A percentile compares a stretch with the other conserved stretches of the same genome.
These are phyloP conservation scores for Sylvicapra grimmia DNA, from an alignment of 2,113 vertebrate genomes.

Conservation along the genomic window DNA sequence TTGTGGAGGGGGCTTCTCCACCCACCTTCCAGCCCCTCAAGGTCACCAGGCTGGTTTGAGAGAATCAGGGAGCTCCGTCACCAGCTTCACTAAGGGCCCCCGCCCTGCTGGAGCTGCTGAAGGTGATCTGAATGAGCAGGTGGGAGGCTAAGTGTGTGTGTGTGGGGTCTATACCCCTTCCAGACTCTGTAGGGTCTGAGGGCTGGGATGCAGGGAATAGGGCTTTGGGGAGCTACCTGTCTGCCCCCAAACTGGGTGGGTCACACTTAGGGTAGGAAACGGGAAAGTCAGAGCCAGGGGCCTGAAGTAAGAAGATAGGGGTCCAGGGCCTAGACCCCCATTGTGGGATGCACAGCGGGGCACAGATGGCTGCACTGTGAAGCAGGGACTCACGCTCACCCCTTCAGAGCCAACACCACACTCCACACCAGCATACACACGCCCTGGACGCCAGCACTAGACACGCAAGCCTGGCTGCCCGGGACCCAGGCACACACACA, in stretches of 20 bases:
- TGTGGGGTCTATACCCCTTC: neutral
- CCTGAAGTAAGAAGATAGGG: neutral
- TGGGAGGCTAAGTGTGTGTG: neutral
- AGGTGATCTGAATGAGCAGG: neutral
- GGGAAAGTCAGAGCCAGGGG: neutral
- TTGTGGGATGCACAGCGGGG: neutral
- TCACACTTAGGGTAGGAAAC: neutral
- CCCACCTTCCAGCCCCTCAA: slow-evolving; percentile 46
- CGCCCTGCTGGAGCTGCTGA: neutral
- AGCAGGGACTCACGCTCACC: neutral
- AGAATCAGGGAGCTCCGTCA: neutral
- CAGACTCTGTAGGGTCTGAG: neutral
- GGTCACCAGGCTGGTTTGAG: slow-evolving; percentile 45
- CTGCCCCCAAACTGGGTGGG: neutral
- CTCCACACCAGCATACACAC: neutral
- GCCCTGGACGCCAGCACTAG: neutral
- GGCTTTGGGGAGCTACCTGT: neutral
- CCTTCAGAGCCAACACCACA: neutral
- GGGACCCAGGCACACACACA: neutral
- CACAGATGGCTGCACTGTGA: neutral
- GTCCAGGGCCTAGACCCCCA: neutral
- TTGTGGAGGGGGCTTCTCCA: neutral
- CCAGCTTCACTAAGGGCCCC: neutral
- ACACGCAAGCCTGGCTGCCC: neutral
- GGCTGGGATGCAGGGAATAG: neutral